Conservation (phyloP, 1,140 invertebrate species). For the Atta cephalotes region DNA sequence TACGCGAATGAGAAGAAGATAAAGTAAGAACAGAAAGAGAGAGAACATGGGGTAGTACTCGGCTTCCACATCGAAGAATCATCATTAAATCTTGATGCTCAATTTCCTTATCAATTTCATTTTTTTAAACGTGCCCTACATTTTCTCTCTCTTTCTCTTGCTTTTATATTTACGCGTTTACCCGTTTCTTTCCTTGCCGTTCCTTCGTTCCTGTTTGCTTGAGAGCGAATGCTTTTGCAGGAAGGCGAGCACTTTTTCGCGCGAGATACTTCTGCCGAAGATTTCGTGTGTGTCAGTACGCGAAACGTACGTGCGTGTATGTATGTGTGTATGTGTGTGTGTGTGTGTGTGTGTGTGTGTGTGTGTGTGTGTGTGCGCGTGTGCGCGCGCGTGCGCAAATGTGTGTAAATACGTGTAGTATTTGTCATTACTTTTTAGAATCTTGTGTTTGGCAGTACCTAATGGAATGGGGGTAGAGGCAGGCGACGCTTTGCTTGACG, state of each 20-base stretch:
- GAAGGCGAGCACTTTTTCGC: constrained; percentile 67
- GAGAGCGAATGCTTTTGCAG: constrained; percentile 66
- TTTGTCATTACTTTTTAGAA: constrained; percentile 62
- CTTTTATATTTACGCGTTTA: constrained; percentile 67
- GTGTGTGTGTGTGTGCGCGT: not conserved
- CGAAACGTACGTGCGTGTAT: not conserved
- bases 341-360: not conserved
- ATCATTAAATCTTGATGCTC: constrained; percentile 48
- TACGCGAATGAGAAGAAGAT: constrained; percentile 69
- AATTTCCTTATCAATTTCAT: constrained; percentile 14
- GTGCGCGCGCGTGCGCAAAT: not conserved
- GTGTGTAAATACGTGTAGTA: constrained; percentile 1
- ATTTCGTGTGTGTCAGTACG: constrained; percentile 44
- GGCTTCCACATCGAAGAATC: constrained; percentile 28
- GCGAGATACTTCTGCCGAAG: constrained; percentile 67
- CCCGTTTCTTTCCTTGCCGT: constrained; percentile 66
- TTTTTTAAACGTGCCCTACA: constrained; percentile 23
- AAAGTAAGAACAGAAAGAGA: constrained; percentile 67
- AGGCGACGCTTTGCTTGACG: constrained; percentile 86
- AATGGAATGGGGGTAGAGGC: constrained; percentile 86
- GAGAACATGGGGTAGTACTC: constrained; percentile 36
- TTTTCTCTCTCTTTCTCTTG: constrained; percentile 65
- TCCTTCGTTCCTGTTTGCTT: constrained; percentile 73
- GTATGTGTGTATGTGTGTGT: not conserved
- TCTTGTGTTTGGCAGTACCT: constrained; percentile 81